These are phyloP conservation scores for Pterobdella sp. DNA, from an alignment of 2,888 invertebrate genomes.

Conservation along the genomic window DNA sequence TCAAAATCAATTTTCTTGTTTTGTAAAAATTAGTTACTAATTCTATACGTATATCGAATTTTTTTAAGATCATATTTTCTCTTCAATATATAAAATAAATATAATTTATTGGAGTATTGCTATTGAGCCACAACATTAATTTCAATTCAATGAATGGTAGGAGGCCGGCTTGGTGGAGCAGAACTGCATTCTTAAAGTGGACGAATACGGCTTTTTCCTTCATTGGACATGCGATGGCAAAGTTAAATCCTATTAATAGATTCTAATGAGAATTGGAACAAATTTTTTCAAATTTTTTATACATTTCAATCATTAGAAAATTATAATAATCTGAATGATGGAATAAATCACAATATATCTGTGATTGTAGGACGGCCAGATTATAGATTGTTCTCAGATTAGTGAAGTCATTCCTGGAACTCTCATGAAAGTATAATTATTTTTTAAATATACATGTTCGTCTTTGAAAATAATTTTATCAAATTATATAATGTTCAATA, in stretches of 20 bases:
- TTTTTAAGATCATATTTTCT: too few species aligned
- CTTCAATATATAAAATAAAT: too few species aligned
- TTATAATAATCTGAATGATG: neutral
- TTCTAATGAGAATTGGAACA: neutral
- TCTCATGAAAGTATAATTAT: conserved; percentile 68
- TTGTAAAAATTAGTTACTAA: too few species aligned
- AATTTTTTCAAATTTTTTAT: neutral
- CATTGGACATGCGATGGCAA: conserved; percentile 94
- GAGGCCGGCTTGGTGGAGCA: conserved; percentile 86
- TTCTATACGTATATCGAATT: too few species aligned
- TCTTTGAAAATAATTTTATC: neutral
- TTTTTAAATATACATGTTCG: neutral
- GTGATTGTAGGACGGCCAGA: conserved; percentile 81
- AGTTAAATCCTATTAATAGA: conserved; percentile 54
- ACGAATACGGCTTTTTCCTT: conserved; percentile 94
- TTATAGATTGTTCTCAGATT: conserved; percentile 94
- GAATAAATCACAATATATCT: neutral
- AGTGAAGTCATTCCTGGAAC: conserved; percentile 90
- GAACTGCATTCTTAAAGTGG: conserved; percentile 82
- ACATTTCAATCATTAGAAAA: neutral
- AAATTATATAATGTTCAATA: neutral
- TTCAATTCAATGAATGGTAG: too few species aligned
- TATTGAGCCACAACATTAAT: too few species aligned
- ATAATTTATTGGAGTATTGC: too few species aligned
- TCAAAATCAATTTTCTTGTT: too few species aligned